Evolutionary conservation across 2,888 invertebrate species (phyloP), one percentile per base, ranked within the genome.

Genomic region (Leuctra nigra): DNA sequence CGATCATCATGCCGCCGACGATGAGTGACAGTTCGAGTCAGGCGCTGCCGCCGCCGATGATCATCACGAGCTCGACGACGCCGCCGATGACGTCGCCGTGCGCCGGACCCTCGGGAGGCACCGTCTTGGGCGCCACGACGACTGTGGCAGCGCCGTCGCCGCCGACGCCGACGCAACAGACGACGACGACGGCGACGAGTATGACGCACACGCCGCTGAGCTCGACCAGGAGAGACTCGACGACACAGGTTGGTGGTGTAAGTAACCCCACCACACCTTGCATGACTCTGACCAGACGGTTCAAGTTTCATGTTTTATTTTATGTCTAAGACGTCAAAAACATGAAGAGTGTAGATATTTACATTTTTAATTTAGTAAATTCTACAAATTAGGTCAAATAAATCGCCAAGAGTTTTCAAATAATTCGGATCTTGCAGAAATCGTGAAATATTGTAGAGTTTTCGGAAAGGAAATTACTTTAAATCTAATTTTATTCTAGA

Each of bases 71-170:
- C 39, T 87, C 87, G 57, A 89, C 90, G 18, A 89, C 89, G 33
- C 89, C 90, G 14, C 89, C 89, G 41, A 82, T 88, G 7, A 85
- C 88, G 1, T 89, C 89, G 35, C 89, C 90, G 0, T 84, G 87
- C 0, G 77, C 78, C 16, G 67, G 41, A 41, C 41, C 41, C 13
- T 7, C 20, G 6, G 38, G 25, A 13, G 22, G 7, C 14, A 36
- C 14, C 22, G 38, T 13, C 20, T 13, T 14, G 53, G 14, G 36
- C n/a, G 20, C 16, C 38, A 16, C 11, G 35, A 18, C 23, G 36
- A 13, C 24, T n/a, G 20, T 16, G 20, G 20, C 23, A 24, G 18
- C 24, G 56, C 25, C 38, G 18, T 39, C 36, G 53, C 20, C 20
- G 16, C 35, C 50, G 9, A 18, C 38, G 22, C 56, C 24, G 53